These are phyloP conservation scores for Drosophila sulfurigaster DNA, from an alignment of 1,140 invertebrate species.

Conservation along the genomic window DNA sequence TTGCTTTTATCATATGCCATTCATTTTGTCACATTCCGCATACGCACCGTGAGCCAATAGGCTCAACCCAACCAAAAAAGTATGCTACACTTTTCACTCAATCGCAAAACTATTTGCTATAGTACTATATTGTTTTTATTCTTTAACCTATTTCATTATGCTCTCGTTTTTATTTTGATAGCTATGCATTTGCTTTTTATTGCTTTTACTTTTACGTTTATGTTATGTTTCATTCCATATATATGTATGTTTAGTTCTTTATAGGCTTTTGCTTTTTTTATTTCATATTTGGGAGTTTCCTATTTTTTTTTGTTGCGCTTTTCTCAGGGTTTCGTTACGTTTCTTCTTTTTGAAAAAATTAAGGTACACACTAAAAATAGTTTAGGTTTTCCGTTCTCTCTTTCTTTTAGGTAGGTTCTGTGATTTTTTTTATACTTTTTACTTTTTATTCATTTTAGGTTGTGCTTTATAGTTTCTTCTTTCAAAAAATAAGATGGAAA, in stretches of 20 bases:
- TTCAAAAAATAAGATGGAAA: constrained; percentile 59
- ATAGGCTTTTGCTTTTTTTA: constrained; percentile 43
- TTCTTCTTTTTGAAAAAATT: constrained; percentile 71
- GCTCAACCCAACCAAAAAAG: constrained; percentile 58
- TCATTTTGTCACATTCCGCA: constrained; percentile 55
- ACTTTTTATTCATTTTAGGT: constrained; percentile 2
- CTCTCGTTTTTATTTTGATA: constrained; percentile 59
- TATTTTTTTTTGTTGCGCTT: constrained; percentile 32
- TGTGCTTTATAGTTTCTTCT: constrained; percentile 33
- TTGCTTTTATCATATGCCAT: constrained; percentile 68
- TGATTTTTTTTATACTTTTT: constrained; percentile 52
- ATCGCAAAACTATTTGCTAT: constrained; percentile 45
- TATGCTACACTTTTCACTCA: constrained; percentile 64
- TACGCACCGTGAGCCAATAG: constrained; percentile 58
- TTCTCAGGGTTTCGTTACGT: constrained; percentile 53
- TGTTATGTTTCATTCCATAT: constrained; percentile 45
- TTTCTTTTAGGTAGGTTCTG: constrained; percentile 76
- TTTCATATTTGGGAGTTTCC: constrained; percentile 36
- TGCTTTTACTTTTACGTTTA: constrained; percentile 80
- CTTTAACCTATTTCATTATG: constrained; percentile 57
- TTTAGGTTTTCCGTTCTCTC: constrained; percentile 75
- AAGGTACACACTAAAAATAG: constrained; percentile 84
- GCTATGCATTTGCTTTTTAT: constrained; percentile 80
- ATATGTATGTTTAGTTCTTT: constrained; percentile 49
- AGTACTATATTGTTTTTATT: constrained; percentile 37